Conservation (phyloP, 2,888 invertebrate species). For the Galerucella calmariensis region DNA sequence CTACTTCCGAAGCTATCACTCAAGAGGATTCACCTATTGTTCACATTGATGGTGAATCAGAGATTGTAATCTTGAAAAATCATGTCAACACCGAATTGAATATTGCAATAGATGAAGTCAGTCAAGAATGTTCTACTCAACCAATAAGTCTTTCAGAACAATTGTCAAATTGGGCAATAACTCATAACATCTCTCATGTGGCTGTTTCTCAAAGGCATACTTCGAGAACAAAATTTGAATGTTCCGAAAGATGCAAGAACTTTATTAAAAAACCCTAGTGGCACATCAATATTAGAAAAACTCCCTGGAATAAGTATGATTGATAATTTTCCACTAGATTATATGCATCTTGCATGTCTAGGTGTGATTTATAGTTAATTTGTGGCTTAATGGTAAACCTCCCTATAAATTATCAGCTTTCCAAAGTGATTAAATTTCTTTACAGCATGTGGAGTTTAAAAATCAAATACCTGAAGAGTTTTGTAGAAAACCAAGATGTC, state of each 20-base stretch:
- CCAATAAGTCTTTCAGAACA: conserved; percentile 16
- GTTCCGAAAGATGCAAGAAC: too few species aligned
- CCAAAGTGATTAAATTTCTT: too few species aligned
- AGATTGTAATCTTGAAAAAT: conserved; percentile 14
- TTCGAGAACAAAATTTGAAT: too few species aligned
- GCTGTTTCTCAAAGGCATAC: conserved; percentile 34
- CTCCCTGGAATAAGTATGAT: too few species aligned
- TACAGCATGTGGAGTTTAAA: not conserved
- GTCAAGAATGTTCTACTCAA: conserved; percentile 11
- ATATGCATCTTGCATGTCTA: too few species aligned
- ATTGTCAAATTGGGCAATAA: conserved; percentile 26
- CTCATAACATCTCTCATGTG: conserved; percentile 25
- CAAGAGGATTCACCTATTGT: conserved; percentile 19
- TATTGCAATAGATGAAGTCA: conserved; percentile 18
- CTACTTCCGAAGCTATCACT: not conserved
- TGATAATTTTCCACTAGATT: too few species aligned
- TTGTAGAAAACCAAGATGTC: conserved; percentile 17
- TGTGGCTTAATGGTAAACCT: too few species aligned
- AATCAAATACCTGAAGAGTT: conserved; percentile 21
- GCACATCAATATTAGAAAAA: too few species aligned
- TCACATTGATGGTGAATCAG: not conserved
- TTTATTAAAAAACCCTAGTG: too few species aligned
- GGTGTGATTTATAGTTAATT: too few species aligned
- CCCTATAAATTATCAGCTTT: too few species aligned
- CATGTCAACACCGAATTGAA: conserved; percentile 22